Evolutionary conservation across 2,888 invertebrate genomes (phyloP), one percentile per base, ranked within the genome.

Genomic region (Temnothorax ravouxi): DNA sequence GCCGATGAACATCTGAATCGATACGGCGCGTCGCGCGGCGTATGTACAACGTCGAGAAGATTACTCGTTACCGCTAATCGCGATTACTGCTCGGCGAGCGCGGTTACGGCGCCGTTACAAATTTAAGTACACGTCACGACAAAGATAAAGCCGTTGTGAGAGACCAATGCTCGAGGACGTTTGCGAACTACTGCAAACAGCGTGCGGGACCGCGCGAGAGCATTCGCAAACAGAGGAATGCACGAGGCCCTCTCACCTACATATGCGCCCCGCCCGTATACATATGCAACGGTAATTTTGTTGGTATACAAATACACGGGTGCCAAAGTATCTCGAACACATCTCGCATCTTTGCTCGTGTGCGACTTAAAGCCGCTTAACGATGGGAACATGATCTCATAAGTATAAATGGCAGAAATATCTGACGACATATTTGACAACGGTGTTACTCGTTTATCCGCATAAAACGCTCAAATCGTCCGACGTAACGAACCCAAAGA

Each of bases 71-170:
- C 21, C 18, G 5, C 34, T 71, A 79, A 79, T 79, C 71, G 71
- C 34, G 71, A 71, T 79, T 79, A 47, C 47, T 47, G 13, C 47
- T 50, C 38, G 13, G 34, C 38, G 25, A 80, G 18, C 25, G 34
- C 41, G 62, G 18, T 38, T 66, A 52, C 66, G 54, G 41, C 18
- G 54, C 59, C 59, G 59, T 38, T 71, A 82, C 71, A 84, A 86
- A 87, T 87, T 84, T 84, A 87, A 87, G 79, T 84, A 82, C 56
- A 81, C 52, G 56, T 54, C 75, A 66, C 41, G 47, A 71, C 71
- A 62, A 71, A 84, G 86, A 84, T 84, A 86, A 84, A 87, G 82
- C 71, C 74, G 69, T 69, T 79, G 72, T 79, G 56, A n/a, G 81
- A 47, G 83, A 76, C 64, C 72, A 76, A 76, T 75, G 75, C 61